Percentiles rank a stretch among this genome's conserved stretches.
Evolutionary conservation across 2,888 invertebrate genomes (phyloP).

Genomic region (Chalcis sispes): DNA sequence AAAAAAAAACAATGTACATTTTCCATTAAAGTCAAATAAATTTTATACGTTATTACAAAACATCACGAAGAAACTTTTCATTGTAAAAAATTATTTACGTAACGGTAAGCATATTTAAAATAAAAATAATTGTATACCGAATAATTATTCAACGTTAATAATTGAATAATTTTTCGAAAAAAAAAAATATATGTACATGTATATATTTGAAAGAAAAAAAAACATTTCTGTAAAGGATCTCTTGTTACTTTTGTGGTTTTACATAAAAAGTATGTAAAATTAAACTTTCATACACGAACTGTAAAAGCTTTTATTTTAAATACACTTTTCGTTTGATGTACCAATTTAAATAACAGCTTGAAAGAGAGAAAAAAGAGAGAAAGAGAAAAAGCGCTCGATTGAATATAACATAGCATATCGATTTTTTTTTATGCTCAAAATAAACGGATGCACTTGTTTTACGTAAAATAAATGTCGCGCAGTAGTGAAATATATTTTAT

Average conservation of each 20-base stretch:
- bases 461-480: neutral
- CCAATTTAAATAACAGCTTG: constrained; percentile 17
- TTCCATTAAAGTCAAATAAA: no score
- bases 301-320: constrained; percentile 18
- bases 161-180: no score
- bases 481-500: neutral
- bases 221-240: no score
- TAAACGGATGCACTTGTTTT: constrained; percentile 8
- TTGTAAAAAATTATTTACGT: no score
- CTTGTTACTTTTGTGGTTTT: neutral
- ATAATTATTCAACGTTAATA: no score
- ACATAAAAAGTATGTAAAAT: neutral
- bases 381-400: no score
- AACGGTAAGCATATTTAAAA: no score
- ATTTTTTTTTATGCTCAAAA: constrained; percentile 2
- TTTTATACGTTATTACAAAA: no score
- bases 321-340: constrained; percentile 10
- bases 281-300: constrained; percentile 1
- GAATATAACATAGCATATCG: constrained; percentile 6
- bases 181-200: no score
- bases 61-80: no score
- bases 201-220: neutral
- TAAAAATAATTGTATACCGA: neutral
- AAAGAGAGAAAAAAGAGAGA: neutral
- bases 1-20: no score